Evolutionary conservation across 1,140 invertebrate species (phyloP).

Genomic region (Meloidogyne exigua): DNA sequence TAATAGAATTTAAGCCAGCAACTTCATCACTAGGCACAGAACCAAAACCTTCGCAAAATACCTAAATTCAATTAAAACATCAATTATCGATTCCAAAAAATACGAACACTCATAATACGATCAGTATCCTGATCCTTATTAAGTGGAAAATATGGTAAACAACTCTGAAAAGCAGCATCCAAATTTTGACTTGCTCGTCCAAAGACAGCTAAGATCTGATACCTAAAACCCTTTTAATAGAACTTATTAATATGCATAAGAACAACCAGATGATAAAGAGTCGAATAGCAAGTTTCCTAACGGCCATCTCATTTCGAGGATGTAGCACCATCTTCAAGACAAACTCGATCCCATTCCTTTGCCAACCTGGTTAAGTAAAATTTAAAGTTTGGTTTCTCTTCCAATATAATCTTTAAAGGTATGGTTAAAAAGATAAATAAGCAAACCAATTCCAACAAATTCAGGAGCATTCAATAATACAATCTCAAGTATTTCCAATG

Average conservation of each 20-base stretch:
- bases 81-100: conserved; percentile 19
- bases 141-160: conserved; percentile 59
- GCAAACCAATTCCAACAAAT: conserved; percentile 55
- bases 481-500: conserved; percentile 61
- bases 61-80: background rate
- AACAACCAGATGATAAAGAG: conserved; percentile 58
- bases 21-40: background rate
- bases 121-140: conserved; percentile 24
- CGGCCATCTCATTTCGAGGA: conserved; percentile 50
- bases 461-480: conserved; percentile 57
- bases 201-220: conserved; percentile 53
- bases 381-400: background rate
- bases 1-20: background rate
- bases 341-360: conserved; percentile 59
- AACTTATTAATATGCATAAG: background rate
- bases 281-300: conserved; percentile 60
- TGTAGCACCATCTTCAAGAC: conserved; percentile 56
- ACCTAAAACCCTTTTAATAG: conserved; percentile 14
- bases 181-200: conserved; percentile 38
- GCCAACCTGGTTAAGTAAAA: conserved; percentile 51
- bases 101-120: conserved; percentile 34
- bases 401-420: no score
- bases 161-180: conserved; percentile 58
- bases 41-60: conserved; percentile 5
- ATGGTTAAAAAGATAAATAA: background rate